A percentile compares a stretch with the other conserved stretches of the same genome.
These are phyloP conservation scores for human DNA, from an alignment of 2,113 vertebrate species.

Conservation along the genomic window DNA sequence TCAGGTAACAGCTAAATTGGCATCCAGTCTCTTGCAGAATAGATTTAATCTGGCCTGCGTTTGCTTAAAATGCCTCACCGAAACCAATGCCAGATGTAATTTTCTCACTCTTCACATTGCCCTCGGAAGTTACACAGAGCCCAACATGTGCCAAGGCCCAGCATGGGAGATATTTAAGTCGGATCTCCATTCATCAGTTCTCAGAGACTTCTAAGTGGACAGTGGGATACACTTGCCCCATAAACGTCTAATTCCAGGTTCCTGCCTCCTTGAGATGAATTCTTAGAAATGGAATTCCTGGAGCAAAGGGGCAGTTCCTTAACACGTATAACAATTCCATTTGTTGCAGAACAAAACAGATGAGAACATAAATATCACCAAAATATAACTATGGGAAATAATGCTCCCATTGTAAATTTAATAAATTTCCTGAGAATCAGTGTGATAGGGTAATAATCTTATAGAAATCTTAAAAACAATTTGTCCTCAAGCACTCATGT, in stretches of 20 bases:
- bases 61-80: constrained; percentile 60
- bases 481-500: constrained; percentile 50
- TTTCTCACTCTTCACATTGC: background rate
- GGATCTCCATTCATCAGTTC: background rate
- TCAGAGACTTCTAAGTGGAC: background rate
- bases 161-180: fast-evolving
- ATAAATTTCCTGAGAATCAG: background rate
- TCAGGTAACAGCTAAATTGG: constrained; percentile 37
- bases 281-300: background rate
- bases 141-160: too few relatives aligned
- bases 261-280: background rate
- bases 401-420: background rate
- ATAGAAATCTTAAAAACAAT: constrained; percentile 5
- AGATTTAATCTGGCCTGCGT: constrained; percentile 3
- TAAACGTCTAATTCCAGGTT: background rate
- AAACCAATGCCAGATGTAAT: background rate
- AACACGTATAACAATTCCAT: background rate
- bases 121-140: background rate
- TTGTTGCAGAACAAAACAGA: background rate
- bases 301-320: background rate
- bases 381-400: background rate
- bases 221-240: background rate
- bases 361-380: background rate
- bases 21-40: background rate
- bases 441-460: background rate